Evolutionary conservation across 35 echinoderm and acorn worm genomes (phyloP).

Genomic region (Lytechinus pictus): DNA sequence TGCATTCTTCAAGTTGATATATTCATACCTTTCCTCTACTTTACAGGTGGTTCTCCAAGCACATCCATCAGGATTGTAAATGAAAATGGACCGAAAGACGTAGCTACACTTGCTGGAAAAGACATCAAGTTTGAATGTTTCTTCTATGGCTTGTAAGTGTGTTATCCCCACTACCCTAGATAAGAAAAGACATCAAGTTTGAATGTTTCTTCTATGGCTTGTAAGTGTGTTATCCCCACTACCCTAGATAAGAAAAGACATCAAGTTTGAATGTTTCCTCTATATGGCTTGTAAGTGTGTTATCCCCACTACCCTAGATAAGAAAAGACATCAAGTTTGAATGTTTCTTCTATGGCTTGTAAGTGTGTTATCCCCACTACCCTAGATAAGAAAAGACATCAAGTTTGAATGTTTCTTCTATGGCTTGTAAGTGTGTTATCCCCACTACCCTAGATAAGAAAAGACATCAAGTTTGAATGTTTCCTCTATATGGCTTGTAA

Average conservation of each 20-base stretch:
- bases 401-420: conserved; percentile 48
- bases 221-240: conserved; percentile 7
- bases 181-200: conserved; percentile 23
- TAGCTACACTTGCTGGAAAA: not conserved
- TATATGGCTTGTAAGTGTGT: conserved; percentile 21
- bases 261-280: conserved; percentile 47
- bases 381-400: conserved; percentile 20
- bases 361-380: not conserved
- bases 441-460: no score
- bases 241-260: no score
- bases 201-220: conserved; percentile 45
- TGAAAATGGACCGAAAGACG: not conserved
- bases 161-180: not conserved
- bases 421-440: conserved; percentile 10
- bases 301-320: no score
- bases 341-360: conserved; percentile 45
- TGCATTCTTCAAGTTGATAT: no score
- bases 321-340: conserved; percentile 30
- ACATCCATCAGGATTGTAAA: not conserved
- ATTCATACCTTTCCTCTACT: not conserved
- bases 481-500: conserved; percentile 45
- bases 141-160: conserved; percentile 42
- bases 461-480: conserved; percentile 30
- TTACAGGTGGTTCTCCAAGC: not conserved
- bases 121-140: conserved; percentile 36